Base-by-base conservation (phyloP, 1,140 invertebrate genomes). In the Musca vetustissima region DNA sequence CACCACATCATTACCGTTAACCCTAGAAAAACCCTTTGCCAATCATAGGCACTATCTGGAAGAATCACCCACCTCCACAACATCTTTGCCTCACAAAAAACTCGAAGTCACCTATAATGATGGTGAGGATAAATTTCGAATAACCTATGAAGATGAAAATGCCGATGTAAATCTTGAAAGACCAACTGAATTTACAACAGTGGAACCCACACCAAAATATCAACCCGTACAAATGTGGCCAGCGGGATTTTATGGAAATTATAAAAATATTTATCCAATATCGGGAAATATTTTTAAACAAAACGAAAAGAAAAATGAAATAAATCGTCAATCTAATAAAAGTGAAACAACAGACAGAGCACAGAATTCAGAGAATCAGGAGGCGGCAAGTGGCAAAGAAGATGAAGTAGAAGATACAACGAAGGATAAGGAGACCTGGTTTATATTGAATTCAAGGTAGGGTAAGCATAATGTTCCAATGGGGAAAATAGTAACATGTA, bases 371-470 rank as follows among this genome's bases (percentile, higher is more conserved):
- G 48, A 14, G n/a, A 43, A 32, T 15, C 13, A 59, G 48, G 22
- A 21, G 64, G 28, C 1, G 19, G n/a, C n/a, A n/a, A n/a, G n/a
- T n/a, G n/a, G n/a, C n/a, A n/a, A 48, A 24, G 55, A 28, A 21
- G 50, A 59, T 2, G n/a, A n/a, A n/a, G n/a, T n/a, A n/a, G n/a
- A n/a, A n/a, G 21, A 19, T 14, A 47, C 14, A 2, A 17, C 9
- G 13, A 57, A 61, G 15, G 11, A 47, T 13, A 52, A n/a, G 17
- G 67, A 48, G 28, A n/a, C 78, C 17, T 80, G 78, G 78, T 78
- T 80, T 17, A 80, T 80, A 2, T 43, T 79, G 4, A 80, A 80
- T 59, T 80, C 78, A 14, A 74, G 76, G 78, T 80, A 19, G 66
- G 77, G 70, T 11, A 15, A 4, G 6, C 11, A 3, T 15, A 19